Conservation (phyloP, 1,140 invertebrate species). For the Phortica variegata region DNA sequence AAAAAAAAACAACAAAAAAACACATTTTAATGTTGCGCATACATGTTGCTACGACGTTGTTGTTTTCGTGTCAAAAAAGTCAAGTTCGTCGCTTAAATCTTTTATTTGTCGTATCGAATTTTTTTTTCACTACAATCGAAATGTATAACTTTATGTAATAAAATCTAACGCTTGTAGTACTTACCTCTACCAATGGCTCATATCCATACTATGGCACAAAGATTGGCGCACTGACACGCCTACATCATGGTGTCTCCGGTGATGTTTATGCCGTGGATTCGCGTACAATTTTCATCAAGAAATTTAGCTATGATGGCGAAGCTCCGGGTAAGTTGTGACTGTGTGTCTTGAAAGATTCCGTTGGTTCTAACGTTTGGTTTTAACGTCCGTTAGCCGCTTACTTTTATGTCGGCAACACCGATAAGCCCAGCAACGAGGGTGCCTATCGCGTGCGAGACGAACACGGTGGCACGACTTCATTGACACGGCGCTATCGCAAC, state of each 20-base stretch:
- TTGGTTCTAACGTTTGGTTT: not conserved
- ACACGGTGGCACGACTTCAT: constrained; percentile 66
- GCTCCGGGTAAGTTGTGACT: constrained; percentile 79
- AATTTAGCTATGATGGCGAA: constrained; percentile 85
- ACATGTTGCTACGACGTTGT: constrained; percentile 9
- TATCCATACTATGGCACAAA: constrained; percentile 74
- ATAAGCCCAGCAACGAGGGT: constrained; percentile 64
- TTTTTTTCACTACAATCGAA: no score
- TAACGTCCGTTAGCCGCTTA: constrained; percentile 70
- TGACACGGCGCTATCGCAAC: constrained; percentile 74
- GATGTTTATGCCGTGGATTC: constrained; percentile 86
- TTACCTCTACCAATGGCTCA: constrained; percentile 33
- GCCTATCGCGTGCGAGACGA: constrained; percentile 80
- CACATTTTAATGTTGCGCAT: constrained; percentile 20
- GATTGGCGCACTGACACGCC: constrained; percentile 72
- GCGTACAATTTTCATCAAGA: constrained; percentile 80
- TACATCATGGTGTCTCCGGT: constrained; percentile 81
- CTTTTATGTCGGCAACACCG: constrained; percentile 79
- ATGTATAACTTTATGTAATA: no score
- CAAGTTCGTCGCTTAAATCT: constrained; percentile 52
- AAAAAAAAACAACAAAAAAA: constrained; percentile 28
- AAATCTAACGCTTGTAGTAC: constrained; percentile 5
- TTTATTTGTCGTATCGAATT: constrained; percentile 37
- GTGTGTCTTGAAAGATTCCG: not conserved
- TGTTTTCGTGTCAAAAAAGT: constrained; percentile 17